Percentiles rank a stretch among this genome's conserved stretches.
Evolutionary conservation across 1,140 invertebrate species (phyloP).

Genomic region (Odontomachus brunneus): DNA sequence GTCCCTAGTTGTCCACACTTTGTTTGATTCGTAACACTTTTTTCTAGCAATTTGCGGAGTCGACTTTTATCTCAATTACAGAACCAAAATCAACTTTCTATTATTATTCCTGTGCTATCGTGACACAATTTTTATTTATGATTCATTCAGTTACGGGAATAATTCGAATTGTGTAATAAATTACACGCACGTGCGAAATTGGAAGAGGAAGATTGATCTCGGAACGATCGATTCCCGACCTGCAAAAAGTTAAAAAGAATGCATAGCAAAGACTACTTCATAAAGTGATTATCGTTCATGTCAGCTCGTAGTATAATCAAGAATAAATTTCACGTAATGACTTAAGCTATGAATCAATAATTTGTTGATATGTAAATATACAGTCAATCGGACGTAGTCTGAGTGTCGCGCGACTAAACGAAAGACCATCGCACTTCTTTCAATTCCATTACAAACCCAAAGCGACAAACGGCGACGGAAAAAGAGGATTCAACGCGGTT

Average conservation of each 20-base stretch:
- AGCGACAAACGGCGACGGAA: neutral
- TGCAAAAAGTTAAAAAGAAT: neutral
- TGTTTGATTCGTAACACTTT: constrained; percentile 8
- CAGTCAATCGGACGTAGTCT: neutral
- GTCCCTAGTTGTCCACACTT: constrained; percentile 13
- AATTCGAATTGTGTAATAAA: too few species aligned
- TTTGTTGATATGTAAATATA: constrained; percentile 18
- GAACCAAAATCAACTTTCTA: neutral
- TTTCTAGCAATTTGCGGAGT: constrained; percentile 25
- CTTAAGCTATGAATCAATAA: neutral
- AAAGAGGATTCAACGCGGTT: constrained; percentile 25
- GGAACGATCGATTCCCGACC: neutral
- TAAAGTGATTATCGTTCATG: neutral
- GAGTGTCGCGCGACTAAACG: constrained; percentile 1
- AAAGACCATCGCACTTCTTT: constrained; percentile 17
- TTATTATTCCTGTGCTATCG: too few species aligned
- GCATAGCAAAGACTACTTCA: too few species aligned
- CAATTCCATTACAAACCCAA: constrained; percentile 41
- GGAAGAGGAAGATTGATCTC: too few species aligned
- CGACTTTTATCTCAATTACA: neutral
- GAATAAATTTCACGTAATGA: neutral
- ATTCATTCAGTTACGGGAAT: too few species aligned
- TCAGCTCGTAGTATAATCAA: neutral
- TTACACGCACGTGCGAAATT: too few species aligned
- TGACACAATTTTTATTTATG: too few species aligned